Evolutionary conservation across 1,140 invertebrate species (phyloP), one percentile per base, ranked within the genome.

Genomic region (Pararge aegeria): DNA sequence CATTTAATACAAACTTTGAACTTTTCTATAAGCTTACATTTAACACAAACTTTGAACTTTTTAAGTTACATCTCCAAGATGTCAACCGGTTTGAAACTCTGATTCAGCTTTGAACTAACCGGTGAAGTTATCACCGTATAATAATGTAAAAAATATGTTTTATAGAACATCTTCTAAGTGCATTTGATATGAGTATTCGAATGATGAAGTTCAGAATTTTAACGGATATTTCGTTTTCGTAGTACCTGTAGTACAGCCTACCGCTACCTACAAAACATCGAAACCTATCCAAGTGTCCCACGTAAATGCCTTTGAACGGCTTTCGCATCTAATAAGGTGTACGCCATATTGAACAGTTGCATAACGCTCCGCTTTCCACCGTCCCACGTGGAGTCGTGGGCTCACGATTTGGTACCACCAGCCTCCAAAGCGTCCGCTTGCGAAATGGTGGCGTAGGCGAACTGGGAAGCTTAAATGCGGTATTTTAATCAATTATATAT

Each of bases 351-450:
- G 66, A 71, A 61, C 46, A 16, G 64, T 86, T 86, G 76, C 83
- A 78, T 80, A 83, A 87, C 68, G 72, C 74, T 79, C 75, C 69
- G 74, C 83, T 84, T 87, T 87, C 75, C 78, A 83, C 70, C 80
- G 72, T 73, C 83, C 81, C 83, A 84, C 81, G 75, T 64, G 37
- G 30, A 55, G 9, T 44, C 29, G 74, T 78, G 68, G 79, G 79
- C 63, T 78, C 68, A 73, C 59, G 61, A 75, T 82, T 76, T 76
- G 75, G 77, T 73, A 70, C 55, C 71, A 70, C 42, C 42, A 46
- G 42, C 65, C 50, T 60, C 50, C 58, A 59, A 63, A 64, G 57
- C 56, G 64, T 61, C 54, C 65, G 55, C 50, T 81, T 79, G 77
- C 73, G 77, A 82, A 82, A 82, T 56, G 15, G 27, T 46, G 18